A percentile compares a stretch with the other conserved stretches of the same genome.
phyloP scores from a whole-genome alignment of 2,888 invertebrate species.

The Drosophila pseudotalamancana region DNA sequence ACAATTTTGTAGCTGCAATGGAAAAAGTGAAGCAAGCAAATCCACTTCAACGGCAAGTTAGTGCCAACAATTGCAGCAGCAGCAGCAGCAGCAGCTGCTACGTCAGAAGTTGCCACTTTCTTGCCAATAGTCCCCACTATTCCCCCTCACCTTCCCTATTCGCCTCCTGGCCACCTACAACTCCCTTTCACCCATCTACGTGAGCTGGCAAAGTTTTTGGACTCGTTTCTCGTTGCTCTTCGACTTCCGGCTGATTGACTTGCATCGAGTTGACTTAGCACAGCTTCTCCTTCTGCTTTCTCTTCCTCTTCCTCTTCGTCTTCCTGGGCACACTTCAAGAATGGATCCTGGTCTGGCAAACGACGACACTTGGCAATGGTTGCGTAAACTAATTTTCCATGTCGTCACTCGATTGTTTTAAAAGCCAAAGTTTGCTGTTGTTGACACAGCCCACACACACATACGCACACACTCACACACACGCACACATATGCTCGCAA shows the following conservation, averaged over 20 bases:
- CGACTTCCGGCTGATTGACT: conserved; percentile 78
- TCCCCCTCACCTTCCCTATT: background rate
- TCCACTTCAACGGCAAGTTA: conserved; percentile 71
- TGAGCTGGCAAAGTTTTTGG: conserved; percentile 63
- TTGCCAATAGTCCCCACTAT: conserved; percentile 36
- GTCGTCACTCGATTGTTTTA: conserved; percentile 81
- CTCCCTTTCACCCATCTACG: conserved; percentile 20
- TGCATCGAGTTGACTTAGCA: conserved; percentile 77
- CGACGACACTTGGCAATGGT: conserved; percentile 62
- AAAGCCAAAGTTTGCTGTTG: conserved; percentile 63
- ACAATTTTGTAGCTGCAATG: conserved; percentile 62
- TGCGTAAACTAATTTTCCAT: conserved; percentile 81
- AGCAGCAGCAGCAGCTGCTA: conserved; percentile 66
- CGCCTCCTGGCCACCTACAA: background rate
- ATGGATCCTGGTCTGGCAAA: conserved; percentile 37
- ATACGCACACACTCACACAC: conserved; percentile 9
- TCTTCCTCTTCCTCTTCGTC: too few species aligned
- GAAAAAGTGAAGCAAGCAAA: conserved; percentile 59
- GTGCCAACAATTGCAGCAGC: conserved; percentile 73
- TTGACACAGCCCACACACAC: conserved; percentile 34
- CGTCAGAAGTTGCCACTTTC: conserved; percentile 72
- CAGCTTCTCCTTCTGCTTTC: conserved; percentile 66
- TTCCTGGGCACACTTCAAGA: conserved; percentile 37
- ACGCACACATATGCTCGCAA: conserved; percentile 24
- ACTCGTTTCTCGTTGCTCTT: conserved; percentile 43